These are phyloP conservation scores for Macrotis lagotis DNA, from an alignment of 2,113 vertebrate species.

Conservation along the genomic window DNA sequence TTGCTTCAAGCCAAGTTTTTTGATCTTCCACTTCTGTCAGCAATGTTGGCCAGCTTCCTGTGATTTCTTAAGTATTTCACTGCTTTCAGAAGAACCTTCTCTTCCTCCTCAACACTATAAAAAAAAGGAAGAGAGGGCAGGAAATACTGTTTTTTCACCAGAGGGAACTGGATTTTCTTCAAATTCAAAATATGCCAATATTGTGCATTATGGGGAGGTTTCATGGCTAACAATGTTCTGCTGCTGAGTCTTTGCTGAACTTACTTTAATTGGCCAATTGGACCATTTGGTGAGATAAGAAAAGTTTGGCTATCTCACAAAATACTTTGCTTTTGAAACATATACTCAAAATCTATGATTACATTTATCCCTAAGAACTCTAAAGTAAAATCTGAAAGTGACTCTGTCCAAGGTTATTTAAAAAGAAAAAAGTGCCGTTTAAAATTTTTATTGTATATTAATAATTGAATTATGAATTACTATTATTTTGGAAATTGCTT, in stretches of 20 bases:
- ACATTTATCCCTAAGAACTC: background rate
- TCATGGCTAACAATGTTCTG: background rate
- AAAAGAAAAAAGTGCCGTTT: background rate
- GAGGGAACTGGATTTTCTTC: constrained; percentile 38
- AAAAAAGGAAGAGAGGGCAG: background rate
- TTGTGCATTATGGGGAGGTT: constrained; percentile 24
- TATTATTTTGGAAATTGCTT: background rate
- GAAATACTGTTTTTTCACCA: constrained; percentile 55
- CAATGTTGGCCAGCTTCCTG: constrained; percentile 36
- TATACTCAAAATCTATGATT: constrained; percentile 12
- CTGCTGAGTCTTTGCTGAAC: constrained; percentile 17
- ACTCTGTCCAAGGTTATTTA: background rate
- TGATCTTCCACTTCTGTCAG: constrained; percentile 21
- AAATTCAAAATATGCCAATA: constrained; percentile 22
- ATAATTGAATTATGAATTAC: constrained; percentile 24
- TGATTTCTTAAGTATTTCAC: constrained; percentile 50
- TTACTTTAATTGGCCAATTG: constrained; percentile 7
- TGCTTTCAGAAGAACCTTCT: constrained; percentile 54
- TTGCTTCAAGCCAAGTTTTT: background rate
- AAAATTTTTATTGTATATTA: background rate
- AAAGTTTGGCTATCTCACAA: background rate
- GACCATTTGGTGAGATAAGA: background rate
- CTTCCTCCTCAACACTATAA: constrained; percentile 51
- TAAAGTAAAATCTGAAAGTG: background rate
- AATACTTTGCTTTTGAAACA: constrained; percentile 19